Percentiles rank a stretch among this genome's conserved stretches.
Evolutionary conservation across 1,140 invertebrate species (phyloP).

Genomic region (Aphelinus atriplicis): DNA sequence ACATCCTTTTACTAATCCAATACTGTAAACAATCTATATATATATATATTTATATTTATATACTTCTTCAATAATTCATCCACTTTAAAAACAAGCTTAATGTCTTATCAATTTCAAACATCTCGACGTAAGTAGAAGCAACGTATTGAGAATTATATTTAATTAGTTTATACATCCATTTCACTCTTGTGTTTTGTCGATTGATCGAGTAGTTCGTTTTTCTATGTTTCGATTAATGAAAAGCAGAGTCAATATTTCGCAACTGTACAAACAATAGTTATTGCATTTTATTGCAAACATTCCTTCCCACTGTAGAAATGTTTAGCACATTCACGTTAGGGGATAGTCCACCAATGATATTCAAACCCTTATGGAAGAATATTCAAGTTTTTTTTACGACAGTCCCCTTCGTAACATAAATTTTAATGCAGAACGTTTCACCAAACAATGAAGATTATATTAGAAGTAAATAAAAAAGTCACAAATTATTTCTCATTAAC

Average conservation of each 20-base stretch:
- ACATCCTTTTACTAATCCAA: conserved; percentile 14
- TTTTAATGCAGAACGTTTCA: no score
- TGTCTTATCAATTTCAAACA: conserved; percentile 26
- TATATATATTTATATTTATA: conserved; percentile 15
- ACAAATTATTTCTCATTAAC: neutral
- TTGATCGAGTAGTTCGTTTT: no score
- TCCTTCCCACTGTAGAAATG: no score
- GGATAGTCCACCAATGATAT: no score
- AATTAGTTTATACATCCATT: neutral
- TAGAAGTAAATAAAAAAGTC: conserved; percentile 19
- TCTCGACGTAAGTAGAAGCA: conserved; percentile 18
- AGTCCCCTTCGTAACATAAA: no score
- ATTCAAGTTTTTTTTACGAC: no score
- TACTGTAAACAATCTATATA: conserved; percentile 28
- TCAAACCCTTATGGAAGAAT: no score
- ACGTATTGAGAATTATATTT: neutral
- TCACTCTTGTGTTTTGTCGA: no score
- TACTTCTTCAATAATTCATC: neutral
- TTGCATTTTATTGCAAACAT: neutral
- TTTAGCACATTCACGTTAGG: no score
- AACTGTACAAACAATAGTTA: neutral
- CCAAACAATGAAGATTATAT: neutral
- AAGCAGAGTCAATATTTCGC: neutral
- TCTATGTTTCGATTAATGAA: no score
- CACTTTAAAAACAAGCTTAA: conserved; percentile 4